Percentiles rank a stretch among this genome's conserved stretches.
Evolutionary conservation across 2,888 invertebrate species (phyloP).

Genomic region (Psylliodes chrysocephalus): DNA sequence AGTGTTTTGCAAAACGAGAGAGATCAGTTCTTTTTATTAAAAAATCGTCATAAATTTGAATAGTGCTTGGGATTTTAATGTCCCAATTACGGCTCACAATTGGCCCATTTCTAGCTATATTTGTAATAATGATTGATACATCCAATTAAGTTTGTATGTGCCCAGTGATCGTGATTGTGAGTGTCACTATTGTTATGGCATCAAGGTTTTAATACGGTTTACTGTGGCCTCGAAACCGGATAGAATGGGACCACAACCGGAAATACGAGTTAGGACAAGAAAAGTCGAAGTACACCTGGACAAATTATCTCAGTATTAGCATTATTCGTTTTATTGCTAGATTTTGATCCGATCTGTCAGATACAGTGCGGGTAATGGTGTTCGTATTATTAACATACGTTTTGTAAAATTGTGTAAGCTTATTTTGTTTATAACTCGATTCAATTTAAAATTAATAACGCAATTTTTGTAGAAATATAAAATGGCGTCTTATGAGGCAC

Average conservation of each 20-base stretch:
- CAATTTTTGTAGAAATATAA: no score
- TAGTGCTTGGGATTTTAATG: constrained; percentile 42
- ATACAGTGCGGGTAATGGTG: no score
- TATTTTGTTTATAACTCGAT: no score
- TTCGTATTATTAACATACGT: no score
- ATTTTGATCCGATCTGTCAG: no score
- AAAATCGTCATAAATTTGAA: constrained; percentile 18
- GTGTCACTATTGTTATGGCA: constrained; percentile 44
- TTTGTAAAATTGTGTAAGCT: no score
- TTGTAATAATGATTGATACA: constrained; percentile 50
- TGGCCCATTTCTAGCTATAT: constrained; percentile 36
- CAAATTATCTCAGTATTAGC: no score
- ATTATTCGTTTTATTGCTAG: no score
- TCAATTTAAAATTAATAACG: no score
- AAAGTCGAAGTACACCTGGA: no score
- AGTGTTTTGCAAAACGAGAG: constrained; percentile 12
- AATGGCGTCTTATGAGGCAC: no score
- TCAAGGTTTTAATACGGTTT: constrained; percentile 31
- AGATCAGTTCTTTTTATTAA: constrained; percentile 9
- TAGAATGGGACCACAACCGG: neutral
- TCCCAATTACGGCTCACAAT: constrained; percentile 47
- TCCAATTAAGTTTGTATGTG: constrained; percentile 49
- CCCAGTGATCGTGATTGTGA: constrained; percentile 45
- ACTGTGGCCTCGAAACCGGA: neutral
- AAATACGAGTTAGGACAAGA: no score